Percentiles rank a stretch among this genome's conserved stretches.
Conservation (phyloP, 2,888 invertebrate species). For the Nomada fucata region DNA sequence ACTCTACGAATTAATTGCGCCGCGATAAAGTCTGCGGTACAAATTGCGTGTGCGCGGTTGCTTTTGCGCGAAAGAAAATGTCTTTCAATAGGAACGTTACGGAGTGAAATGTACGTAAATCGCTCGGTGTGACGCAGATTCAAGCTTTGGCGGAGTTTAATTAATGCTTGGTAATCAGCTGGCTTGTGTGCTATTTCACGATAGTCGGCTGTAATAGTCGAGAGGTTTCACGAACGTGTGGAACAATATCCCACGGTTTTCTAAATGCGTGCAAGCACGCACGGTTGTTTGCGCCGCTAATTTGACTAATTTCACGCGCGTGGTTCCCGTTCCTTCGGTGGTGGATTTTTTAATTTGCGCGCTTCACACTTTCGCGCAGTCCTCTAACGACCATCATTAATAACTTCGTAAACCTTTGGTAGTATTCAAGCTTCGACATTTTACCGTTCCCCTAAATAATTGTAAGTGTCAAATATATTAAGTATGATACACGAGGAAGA, state of each 20-base stretch:
- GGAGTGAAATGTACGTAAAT: neutral
- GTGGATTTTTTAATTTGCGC: slow-evolving; percentile 21
- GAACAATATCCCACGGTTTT: slow-evolving; percentile 50
- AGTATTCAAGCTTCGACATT: too few relatives aligned
- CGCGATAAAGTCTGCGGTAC: too few relatives aligned
- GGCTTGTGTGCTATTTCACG: slow-evolving; percentile 34
- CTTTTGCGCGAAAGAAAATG: neutral
- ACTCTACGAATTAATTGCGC: neutral
- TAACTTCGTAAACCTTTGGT: neutral
- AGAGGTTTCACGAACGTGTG: slow-evolving; percentile 17
- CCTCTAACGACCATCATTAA: slow-evolving; percentile 12
- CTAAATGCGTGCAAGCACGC: slow-evolving; percentile 33
- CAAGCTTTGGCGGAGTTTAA: slow-evolving; percentile 13
- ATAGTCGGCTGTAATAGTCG: slow-evolving; percentile 27
- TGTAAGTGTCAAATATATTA: neutral
- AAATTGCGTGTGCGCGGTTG: neutral
- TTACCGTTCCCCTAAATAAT: too few relatives aligned
- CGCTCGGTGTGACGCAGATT: neutral
- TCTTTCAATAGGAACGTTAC: neutral
- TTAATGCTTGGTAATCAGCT: slow-evolving; percentile 30
- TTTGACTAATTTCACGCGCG: slow-evolving; percentile 50
- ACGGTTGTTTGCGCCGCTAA: slow-evolving; percentile 40
- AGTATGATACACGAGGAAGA: too few relatives aligned
- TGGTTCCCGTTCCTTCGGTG: slow-evolving; percentile 14
- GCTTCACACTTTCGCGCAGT: slow-evolving; percentile 1